Evolutionary conservation across 2,113 vertebrate species (phyloP).

Genomic region (Cebidichthys violaceus): DNA sequence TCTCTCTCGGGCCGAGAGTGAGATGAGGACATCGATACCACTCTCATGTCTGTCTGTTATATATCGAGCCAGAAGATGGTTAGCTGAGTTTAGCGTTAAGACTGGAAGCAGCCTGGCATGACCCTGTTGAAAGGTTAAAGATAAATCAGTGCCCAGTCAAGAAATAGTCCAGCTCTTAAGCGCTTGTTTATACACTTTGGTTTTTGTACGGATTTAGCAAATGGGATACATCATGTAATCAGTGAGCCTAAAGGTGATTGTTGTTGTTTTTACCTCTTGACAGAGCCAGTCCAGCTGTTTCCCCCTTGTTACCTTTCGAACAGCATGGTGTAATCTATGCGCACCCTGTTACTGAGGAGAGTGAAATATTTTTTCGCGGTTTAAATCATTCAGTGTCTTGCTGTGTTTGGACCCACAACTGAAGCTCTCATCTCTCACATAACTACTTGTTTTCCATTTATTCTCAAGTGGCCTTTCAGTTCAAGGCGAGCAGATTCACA

Average conservation of each 20-base stretch:
- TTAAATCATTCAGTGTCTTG: conserved; percentile 10
- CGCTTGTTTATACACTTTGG: neutral
- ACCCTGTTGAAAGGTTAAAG: too few relatives aligned
- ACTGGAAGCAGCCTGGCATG: neutral
- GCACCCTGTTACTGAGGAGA: neutral
- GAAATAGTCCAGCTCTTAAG: neutral
- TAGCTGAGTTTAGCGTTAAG: neutral
- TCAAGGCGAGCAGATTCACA: conserved; percentile 11
- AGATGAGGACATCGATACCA: neutral
- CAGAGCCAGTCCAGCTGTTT: neutral
- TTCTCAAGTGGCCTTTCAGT: conserved; percentile 40
- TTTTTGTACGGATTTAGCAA: neutral
- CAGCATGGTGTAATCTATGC: conserved; percentile 2
- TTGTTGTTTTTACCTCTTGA: neutral
- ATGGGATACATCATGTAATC: neutral
- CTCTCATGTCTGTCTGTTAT: neutral
- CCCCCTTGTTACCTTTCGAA: neutral
- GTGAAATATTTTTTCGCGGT: neutral
- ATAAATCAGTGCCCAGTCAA: neutral
- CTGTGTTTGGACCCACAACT: neutral
- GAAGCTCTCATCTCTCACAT: conserved; percentile 13
- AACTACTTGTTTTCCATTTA: conserved; percentile 8
- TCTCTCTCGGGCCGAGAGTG: neutral
- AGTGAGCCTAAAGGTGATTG: neutral
- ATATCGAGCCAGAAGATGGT: neutral